Percentiles rank a stretch among this genome's conserved stretches.
These are phyloP conservation scores for Carassius carassius DNA, from an alignment of 2,113 vertebrate genomes.

Conservation along the genomic window DNA sequence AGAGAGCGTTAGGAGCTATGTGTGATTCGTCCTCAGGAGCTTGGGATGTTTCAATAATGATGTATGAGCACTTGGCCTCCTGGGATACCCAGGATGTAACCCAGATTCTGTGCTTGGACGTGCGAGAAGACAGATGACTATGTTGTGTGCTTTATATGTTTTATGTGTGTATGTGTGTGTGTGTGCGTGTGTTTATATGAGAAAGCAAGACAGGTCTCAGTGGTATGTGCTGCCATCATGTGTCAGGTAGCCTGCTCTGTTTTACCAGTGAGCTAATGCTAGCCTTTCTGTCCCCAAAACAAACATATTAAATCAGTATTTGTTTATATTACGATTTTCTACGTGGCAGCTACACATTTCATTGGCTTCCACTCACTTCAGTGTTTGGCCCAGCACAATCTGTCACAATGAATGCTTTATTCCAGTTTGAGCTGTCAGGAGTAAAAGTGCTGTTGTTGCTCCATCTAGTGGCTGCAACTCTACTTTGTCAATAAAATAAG, in stretches of 20 bases:
- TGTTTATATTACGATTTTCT: slow-evolving; percentile 5
- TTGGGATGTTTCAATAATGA: slow-evolving; percentile 57
- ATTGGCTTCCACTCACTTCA: background rate
- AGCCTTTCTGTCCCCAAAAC: background rate
- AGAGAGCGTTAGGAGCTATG: slow-evolving; percentile 28
- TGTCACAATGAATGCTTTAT: background rate
- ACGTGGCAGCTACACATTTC: background rate
- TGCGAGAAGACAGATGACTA: background rate
- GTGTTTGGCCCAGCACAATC: slow-evolving; percentile 20
- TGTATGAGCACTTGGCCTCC: slow-evolving; percentile 51
- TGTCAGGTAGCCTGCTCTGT: slow-evolving; percentile 2
- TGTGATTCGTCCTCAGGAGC: slow-evolving; percentile 33
- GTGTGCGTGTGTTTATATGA: background rate
- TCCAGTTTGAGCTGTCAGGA: background rate
- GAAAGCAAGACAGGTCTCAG: background rate
- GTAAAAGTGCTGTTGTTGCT: slow-evolving; percentile 57
- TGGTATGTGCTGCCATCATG: slow-evolving; percentile 27
- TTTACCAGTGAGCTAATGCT: background rate
- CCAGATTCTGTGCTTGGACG: slow-evolving; percentile 50
- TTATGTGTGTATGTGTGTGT: background rate
- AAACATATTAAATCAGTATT: slow-evolving; percentile 7
- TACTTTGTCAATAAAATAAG: background rate
- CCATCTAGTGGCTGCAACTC: slow-evolving; percentile 64
- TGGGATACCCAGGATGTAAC: slow-evolving; percentile 51
- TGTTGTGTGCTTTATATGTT: slow-evolving; percentile 29